phyloP scores from a whole-genome alignment of 2,888 invertebrate genomes.

The Tetragonula carbonaria region DNA sequence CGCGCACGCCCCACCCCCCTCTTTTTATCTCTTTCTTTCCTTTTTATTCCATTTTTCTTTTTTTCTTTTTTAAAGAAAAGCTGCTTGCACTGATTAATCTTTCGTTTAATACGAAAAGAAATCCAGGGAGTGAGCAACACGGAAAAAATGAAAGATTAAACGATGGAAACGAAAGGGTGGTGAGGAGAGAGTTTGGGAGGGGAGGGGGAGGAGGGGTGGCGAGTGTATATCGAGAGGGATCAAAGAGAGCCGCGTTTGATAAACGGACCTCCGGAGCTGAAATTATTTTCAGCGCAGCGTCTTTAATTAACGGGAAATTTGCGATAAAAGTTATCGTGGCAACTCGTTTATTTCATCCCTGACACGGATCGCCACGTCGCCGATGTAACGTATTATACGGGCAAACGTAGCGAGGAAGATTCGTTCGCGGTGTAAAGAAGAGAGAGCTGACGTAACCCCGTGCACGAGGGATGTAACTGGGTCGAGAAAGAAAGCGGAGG shows the following conservation, averaged over 20 bases:
- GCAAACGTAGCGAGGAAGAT: neutral
- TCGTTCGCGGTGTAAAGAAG: conserved; percentile 10
- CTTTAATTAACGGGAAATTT: conserved; percentile 17
- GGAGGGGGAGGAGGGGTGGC: neutral
- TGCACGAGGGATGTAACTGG: conserved; percentile 12
- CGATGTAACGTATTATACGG: neutral
- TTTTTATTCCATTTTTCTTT: neutral
- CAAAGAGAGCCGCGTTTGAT: neutral
- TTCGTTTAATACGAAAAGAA: neutral
- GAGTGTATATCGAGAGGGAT: conserved; percentile 5
- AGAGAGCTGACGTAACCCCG: conserved; percentile 9
- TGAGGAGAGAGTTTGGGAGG: neutral
- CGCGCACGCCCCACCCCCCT: too few relatives aligned
- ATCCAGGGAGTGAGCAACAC: neutral
- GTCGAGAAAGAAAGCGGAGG: neutral
- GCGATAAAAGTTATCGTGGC: neutral
- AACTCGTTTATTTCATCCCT: conserved; percentile 1
- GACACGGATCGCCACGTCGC: neutral
- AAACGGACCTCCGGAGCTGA: neutral
- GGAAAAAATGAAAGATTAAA: conserved; percentile 11
- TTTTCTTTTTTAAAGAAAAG: neutral
- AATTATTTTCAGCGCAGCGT: conserved; percentile 4
- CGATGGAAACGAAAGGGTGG: neutral
- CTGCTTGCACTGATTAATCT: conserved; percentile 12
- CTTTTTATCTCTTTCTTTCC: neutral